Base-by-base conservation (phyloP, 1,140 invertebrate species). In the Microplitis mediator region DNA sequence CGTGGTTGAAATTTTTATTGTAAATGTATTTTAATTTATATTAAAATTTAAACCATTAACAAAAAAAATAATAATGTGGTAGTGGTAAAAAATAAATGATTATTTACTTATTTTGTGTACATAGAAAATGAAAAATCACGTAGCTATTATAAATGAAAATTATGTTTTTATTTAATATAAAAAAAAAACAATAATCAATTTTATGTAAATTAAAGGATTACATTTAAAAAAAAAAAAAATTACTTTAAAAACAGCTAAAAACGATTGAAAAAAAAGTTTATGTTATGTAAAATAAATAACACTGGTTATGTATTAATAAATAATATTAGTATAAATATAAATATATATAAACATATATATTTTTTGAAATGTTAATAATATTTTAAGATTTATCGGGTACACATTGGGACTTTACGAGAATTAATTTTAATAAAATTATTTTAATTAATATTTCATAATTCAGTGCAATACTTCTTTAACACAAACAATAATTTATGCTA, bases 351-450 rank as follows among this genome's bases (percentile, higher is more conserved):
- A 45, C 39, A 71, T 71, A 71, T 71, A 71, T 71, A 71, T 71
- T 71, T 70, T 71, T 71, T 71, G 69, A 71, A 64, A 71, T 71
- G 69, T 64, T 71, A 54, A 64, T 36, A 64, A 63, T 64, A 71
- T 71, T 71, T 71, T 70, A 70, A 71, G 60, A 54, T 63, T 70
- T 71, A 71, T 52, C 69, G 34, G 60, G 69, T 52, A 63, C 34
- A 63, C 34, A n/a, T 63, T 63, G 61, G 61, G 61, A 63, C 32
- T 36, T 9, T 9, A 36, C 6, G 35, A 35, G 61, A 63, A 35
- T 31, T 39, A 13, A 36, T 36, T n/a, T 35, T 4, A 8, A 63
- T 14, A 8, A n/a, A 36, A 63, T 14, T n/a, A 54, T 4, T 14
- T 54, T 0, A 54, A 54, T 54, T 50, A 50, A 56, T 14, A 3